These are phyloP conservation scores for Ammodytes dubius DNA, from an alignment of 2,113 vertebrate genomes.

Conservation along the genomic window DNA sequence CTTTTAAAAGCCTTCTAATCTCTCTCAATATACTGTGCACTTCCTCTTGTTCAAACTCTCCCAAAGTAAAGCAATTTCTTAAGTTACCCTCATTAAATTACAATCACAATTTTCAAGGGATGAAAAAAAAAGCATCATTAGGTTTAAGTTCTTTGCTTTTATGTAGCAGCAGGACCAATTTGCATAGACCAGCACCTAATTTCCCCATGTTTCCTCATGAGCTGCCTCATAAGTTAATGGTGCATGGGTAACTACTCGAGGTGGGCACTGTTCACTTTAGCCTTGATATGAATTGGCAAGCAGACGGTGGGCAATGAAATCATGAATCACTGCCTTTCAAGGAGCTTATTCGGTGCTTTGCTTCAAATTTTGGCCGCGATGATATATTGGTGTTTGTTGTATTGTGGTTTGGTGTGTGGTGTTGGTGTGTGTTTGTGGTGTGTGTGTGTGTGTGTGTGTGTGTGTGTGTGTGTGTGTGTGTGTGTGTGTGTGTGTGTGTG, in stretches of 20 bases:
- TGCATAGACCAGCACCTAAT: constrained; percentile 34
- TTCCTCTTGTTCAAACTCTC: constrained; percentile 3
- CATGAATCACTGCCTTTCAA: constrained; percentile 29
- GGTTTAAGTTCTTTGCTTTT: constrained; percentile 21
- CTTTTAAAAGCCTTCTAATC: constrained; percentile 63
- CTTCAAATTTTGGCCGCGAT: constrained; percentile 19
- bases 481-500: too few relatives aligned
- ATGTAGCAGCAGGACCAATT: constrained; percentile 25
- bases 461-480: too few relatives aligned
- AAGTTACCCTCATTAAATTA: constrained; percentile 26
- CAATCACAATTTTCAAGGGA: constrained; percentile 19
- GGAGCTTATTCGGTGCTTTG: constrained; percentile 6
- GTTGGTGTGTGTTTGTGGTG: too few relatives aligned
- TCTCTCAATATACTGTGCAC: constrained; percentile 26
- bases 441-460: too few relatives aligned
- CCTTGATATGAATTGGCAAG: constrained; percentile 5
- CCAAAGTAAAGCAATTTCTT: constrained; percentile 6
- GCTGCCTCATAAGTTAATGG: constrained; percentile 52
- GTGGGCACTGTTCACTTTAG: constrained; percentile 3
- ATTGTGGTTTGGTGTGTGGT: too few relatives aligned
- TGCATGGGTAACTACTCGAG: constrained; percentile 43
- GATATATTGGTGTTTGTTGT: too few relatives aligned
- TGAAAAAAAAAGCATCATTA: neutral
- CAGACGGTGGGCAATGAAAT: constrained; percentile 9
- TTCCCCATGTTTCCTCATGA: constrained; percentile 56